Evolutionary conservation across 2,113 vertebrate genomes (phyloP).

Genomic region (Lagopus leucura): DNA sequence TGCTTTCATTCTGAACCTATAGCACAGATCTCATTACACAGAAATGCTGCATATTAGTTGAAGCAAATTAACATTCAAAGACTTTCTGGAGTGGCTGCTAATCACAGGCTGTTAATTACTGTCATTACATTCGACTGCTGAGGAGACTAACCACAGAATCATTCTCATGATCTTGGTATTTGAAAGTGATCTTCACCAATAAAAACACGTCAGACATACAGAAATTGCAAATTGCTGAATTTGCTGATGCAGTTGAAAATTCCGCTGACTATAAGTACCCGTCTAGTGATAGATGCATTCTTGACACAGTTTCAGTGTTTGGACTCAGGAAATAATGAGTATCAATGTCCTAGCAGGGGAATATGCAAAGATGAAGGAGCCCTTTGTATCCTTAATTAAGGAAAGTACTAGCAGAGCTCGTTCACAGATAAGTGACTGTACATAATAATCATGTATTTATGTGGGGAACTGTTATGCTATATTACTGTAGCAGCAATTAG

Average conservation of each 20-base stretch:
- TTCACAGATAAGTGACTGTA: slow-evolving; percentile 93
- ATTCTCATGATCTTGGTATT: slow-evolving; percentile 95
- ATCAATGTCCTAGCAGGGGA: slow-evolving; percentile 98
- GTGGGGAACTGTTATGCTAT: slow-evolving; percentile 88
- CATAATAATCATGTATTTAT: slow-evolving; percentile 98
- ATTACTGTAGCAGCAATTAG: slow-evolving; percentile 86
- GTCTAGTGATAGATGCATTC: slow-evolving; percentile 97
- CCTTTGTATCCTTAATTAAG: slow-evolving; percentile 98
- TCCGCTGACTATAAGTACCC: slow-evolving; percentile 87
- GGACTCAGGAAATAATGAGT: slow-evolving; percentile 99
- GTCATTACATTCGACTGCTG: slow-evolving; percentile 89
- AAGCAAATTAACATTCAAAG: slow-evolving; percentile 91
- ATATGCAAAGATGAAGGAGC: slow-evolving; percentile 96
- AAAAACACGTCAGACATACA: slow-evolving; percentile 91
- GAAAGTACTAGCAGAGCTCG: slow-evolving; percentile 87
- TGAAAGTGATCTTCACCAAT: slow-evolving; percentile 93
- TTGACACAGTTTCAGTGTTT: slow-evolving; percentile 99
- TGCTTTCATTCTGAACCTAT: slow-evolving; percentile 80
- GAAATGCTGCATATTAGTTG: slow-evolving; percentile 81
- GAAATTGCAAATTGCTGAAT: slow-evolving; percentile 96
- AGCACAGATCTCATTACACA: slow-evolving; percentile 82
- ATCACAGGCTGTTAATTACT: slow-evolving; percentile 95
- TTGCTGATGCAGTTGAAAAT: slow-evolving; percentile 92
- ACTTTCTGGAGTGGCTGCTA: slow-evolving; percentile 88
- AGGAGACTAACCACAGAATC: slow-evolving; percentile 87